Evolutionary conservation across 2,888 invertebrate genomes (phyloP).

Genomic region (Heteropelma amictum): DNA sequence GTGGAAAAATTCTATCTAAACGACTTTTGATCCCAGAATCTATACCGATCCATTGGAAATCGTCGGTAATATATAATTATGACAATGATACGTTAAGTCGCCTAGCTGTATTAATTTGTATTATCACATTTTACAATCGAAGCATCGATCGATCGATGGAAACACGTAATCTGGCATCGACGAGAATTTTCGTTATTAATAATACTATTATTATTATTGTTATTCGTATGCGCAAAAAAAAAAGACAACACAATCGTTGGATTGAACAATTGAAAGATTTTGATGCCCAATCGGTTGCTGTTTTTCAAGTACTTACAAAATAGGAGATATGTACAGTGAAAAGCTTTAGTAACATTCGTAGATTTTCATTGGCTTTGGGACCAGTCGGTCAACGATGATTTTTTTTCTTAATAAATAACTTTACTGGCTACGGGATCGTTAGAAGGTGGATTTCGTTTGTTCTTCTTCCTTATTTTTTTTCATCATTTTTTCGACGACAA

Average conservation of each 20-base stretch:
- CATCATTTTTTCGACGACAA: slow-evolving; percentile 25
- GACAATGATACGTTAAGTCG: slow-evolving; percentile 39
- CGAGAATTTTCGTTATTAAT: neutral
- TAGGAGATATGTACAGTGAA: slow-evolving; percentile 70
- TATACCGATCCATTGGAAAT: slow-evolving; percentile 9
- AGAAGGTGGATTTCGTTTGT: slow-evolving; percentile 50
- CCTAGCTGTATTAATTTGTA: slow-evolving; percentile 47
- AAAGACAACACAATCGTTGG: slow-evolving; percentile 24
- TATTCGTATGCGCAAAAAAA: slow-evolving; percentile 3
- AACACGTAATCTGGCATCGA: slow-evolving; percentile 37
- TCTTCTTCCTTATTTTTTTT: neutral
- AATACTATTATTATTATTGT: neutral
- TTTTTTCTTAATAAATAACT: slow-evolving; percentile 66
- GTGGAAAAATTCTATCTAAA: slow-evolving; percentile 67
- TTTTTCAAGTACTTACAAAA: slow-evolving; percentile 64
- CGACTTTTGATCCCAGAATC: slow-evolving; percentile 48
- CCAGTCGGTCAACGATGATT: slow-evolving; percentile 61
- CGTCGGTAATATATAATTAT: slow-evolving; percentile 33
- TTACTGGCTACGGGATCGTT: slow-evolving; percentile 73
- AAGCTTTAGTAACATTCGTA: slow-evolving; percentile 58
- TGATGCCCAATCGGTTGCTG: neutral
- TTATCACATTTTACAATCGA: slow-evolving; percentile 49
- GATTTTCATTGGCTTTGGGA: slow-evolving; percentile 60
- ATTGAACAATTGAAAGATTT: slow-evolving; percentile 20
- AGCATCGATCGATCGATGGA: slow-evolving; percentile 25